Evolutionary conservation across 1,140 invertebrate genomes (phyloP).

Genomic region (Caenorhabditis remanei): DNA sequence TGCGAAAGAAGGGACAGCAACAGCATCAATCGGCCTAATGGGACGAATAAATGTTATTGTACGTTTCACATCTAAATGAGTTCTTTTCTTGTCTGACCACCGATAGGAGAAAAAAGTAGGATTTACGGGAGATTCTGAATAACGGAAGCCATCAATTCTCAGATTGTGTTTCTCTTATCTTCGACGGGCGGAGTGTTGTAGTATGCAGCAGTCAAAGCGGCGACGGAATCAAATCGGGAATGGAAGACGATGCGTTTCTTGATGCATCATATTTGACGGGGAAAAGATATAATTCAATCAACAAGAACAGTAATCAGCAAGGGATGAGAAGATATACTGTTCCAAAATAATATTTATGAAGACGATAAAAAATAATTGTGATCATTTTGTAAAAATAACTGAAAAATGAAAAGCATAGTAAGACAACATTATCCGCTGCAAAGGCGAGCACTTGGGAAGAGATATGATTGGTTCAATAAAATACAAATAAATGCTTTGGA

Average conservation of each 20-base stretch:
- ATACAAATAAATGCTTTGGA: too few relatives aligned
- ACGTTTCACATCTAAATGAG: constrained; percentile 47
- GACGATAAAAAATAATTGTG: too few relatives aligned
- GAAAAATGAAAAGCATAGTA: too few relatives aligned
- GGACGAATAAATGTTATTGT: constrained; percentile 56
- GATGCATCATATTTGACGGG: constrained; percentile 5
- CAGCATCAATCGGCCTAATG: constrained; percentile 17
- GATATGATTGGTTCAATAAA: too few relatives aligned
- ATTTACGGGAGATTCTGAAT: neutral
- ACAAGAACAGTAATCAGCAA: neutral
- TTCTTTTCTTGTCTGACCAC: constrained; percentile 18
- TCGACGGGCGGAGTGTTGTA: neutral
- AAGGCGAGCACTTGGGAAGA: too few relatives aligned
- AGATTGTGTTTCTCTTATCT: constrained; percentile 26
- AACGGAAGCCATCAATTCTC: constrained; percentile 42
- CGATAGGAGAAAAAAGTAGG: neutral
- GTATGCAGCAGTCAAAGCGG: neutral
- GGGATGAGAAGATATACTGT: neutral
- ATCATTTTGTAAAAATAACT: too few relatives aligned
- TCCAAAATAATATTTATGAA: too few relatives aligned
- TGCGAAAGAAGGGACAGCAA: neutral
- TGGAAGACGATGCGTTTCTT: neutral
- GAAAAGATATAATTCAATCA: neutral
- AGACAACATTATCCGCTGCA: too few relatives aligned
- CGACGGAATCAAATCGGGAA: neutral